A percentile compares a stretch with the other conserved stretches of the same genome.
These are phyloP conservation scores for Spheniscus humboldti DNA, from an alignment of 2,797 vertebrate species.

Conservation along the genomic window DNA sequence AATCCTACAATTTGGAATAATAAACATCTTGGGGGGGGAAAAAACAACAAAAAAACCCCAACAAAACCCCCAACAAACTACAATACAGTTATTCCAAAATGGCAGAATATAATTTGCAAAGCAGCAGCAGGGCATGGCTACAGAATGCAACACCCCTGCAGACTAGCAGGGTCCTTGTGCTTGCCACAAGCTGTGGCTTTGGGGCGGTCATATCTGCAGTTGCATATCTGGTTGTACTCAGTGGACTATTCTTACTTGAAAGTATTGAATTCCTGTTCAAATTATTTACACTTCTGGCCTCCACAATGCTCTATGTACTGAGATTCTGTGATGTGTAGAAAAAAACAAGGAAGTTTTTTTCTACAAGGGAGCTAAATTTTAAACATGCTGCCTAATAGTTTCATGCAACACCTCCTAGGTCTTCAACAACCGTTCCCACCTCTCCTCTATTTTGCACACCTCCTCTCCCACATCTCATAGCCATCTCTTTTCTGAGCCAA, in stretches of 20 bases:
- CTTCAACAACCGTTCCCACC: background rate
- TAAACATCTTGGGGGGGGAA: background rate
- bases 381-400: background rate
- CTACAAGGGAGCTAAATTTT: background rate
- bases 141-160: background rate
- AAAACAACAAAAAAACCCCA: background rate
- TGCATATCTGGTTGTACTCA: background rate
- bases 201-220: background rate
- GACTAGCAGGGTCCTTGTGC: accelerated
- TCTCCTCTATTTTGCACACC: background rate
- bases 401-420: background rate
- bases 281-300: background rate
- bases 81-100: background rate
- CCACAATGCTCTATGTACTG: background rate
- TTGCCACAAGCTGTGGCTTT: accelerated
- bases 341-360: background rate
- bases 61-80: background rate
- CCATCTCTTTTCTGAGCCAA: background rate
- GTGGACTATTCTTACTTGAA: background rate
- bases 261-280: background rate
- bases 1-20: background rate
- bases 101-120: background rate
- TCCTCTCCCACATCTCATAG: background rate
- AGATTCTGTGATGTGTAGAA: background rate
- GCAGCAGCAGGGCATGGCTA: background rate